These are phyloP conservation scores for Tringa solitaria DNA, from an alignment of 2,113 vertebrate genomes.

Conservation along the genomic window DNA sequence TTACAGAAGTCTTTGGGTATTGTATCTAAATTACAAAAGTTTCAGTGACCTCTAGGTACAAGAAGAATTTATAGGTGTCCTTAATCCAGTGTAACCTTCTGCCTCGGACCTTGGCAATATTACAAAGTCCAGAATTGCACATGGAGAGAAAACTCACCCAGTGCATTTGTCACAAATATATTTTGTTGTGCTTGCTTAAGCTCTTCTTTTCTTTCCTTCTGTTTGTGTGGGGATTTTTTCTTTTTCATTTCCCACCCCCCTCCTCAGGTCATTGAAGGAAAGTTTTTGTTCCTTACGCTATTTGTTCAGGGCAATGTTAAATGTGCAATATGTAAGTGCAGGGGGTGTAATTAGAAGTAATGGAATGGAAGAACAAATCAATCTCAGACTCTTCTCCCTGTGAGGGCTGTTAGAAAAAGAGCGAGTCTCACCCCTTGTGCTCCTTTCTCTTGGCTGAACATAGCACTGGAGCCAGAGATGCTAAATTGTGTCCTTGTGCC, in stretches of 20 bases:
- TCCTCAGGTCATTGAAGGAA: neutral
- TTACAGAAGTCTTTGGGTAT: neutral
- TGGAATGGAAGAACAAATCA: neutral
- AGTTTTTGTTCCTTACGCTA: neutral
- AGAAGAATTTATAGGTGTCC: neutral
- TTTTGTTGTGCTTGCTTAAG: neutral
- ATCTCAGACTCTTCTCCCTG: neutral
- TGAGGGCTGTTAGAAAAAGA: neutral
- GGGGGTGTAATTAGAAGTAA: neutral
- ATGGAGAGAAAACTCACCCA: neutral
- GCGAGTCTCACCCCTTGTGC: fast-evolving
- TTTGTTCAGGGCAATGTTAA: neutral
- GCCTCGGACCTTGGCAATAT: neutral
- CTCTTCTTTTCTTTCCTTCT: neutral
- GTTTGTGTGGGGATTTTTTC: neutral
- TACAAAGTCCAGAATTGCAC: neutral
- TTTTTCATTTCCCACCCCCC: neutral
- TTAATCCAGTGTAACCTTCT: neutral
- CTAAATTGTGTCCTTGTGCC: neutral
- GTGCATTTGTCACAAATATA: neutral
- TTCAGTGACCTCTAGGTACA: neutral
- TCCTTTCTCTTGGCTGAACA: neutral
- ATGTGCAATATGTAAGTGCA: neutral
- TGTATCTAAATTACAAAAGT: neutral
- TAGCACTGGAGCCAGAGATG: neutral